A percentile compares a stretch with the other conserved stretches of the same genome.
Conservation (phyloP, 2,113 vertebrate species). For the Agelaius phoeniceus region DNA sequence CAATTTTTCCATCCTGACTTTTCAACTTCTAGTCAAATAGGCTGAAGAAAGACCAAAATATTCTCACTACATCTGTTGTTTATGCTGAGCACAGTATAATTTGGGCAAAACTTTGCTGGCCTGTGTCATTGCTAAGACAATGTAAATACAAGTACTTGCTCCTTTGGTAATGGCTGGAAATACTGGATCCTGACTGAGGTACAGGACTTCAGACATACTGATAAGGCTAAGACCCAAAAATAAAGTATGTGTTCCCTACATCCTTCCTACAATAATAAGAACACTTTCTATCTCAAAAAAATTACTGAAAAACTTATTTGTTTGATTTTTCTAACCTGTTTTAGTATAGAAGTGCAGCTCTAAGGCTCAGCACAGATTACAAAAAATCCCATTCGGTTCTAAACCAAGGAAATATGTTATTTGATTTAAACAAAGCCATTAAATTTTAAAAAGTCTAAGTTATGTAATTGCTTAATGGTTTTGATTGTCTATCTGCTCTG, state of each 20-base stretch:
- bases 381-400: neutral
- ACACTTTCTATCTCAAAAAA: neutral
- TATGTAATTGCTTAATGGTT: neutral
- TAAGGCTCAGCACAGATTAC: neutral
- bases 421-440: neutral
- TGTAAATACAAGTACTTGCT: neutral
- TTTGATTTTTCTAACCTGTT: neutral
- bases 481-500: constrained; percentile 2
- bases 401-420: neutral
- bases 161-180: neutral
- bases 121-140: neutral
- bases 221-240: neutral
- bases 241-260: neutral
- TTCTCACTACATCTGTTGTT: neutral
- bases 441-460: neutral
- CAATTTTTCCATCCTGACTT: neutral
- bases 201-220: rapidly evolving
- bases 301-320: neutral
- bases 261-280: neutral
- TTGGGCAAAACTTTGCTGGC: neutral
- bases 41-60: neutral
- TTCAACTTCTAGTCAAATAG: neutral
- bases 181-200: neutral
- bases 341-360: neutral
- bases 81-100: neutral